A percentile compares a stretch with the other conserved stretches of the same genome.
phyloP scores from a whole-genome alignment of 2,797 vertebrate genomes.

The Acanthurus leucopareius region DNA sequence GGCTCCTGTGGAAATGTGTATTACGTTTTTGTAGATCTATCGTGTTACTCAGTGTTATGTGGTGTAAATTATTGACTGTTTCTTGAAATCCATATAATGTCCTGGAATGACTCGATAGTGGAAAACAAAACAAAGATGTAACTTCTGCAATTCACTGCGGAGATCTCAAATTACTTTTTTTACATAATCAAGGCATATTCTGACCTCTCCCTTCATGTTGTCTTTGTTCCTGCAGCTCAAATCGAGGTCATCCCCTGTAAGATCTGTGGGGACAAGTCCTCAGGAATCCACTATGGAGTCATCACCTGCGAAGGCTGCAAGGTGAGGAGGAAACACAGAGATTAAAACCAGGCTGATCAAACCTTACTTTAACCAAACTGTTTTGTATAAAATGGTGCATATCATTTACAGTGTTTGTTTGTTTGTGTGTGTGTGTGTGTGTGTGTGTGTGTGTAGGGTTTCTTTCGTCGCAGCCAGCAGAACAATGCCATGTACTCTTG shows the following conservation, averaged over 20 bases:
- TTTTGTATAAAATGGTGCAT: neutral
- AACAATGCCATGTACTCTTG: conserved; percentile 96
- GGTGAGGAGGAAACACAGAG: conserved; percentile 79
- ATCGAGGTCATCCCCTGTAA: conserved; percentile 97
- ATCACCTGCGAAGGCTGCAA: conserved; percentile 97
- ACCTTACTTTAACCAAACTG: neutral
- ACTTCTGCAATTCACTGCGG: neutral
- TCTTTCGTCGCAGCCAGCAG: conserved; percentile 95
- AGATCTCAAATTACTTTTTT: conserved; percentile 3
- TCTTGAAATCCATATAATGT: neutral
- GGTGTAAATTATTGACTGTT: conserved; percentile 13
- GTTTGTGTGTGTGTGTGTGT: conserved; percentile 1
- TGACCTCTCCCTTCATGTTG: conserved; percentile 33
- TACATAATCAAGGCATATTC: conserved; percentile 15
- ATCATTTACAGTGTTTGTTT: conserved; percentile 19
- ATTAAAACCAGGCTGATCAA: neutral
- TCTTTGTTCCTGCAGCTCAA: conserved; percentile 86
- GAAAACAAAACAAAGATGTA: neutral
- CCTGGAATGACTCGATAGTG: conserved; percentile 10
- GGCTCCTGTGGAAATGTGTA: conserved; percentile 18
- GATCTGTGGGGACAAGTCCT: conserved; percentile 96
- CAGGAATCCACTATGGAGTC: conserved; percentile 95
- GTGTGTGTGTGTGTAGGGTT: conserved; percentile 83
- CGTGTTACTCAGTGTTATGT: conserved; percentile 9
- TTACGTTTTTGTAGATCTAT: conserved; percentile 17